Evolutionary conservation across 2,888 invertebrate genomes (phyloP).

Genomic region (Branchellion lobata): DNA sequence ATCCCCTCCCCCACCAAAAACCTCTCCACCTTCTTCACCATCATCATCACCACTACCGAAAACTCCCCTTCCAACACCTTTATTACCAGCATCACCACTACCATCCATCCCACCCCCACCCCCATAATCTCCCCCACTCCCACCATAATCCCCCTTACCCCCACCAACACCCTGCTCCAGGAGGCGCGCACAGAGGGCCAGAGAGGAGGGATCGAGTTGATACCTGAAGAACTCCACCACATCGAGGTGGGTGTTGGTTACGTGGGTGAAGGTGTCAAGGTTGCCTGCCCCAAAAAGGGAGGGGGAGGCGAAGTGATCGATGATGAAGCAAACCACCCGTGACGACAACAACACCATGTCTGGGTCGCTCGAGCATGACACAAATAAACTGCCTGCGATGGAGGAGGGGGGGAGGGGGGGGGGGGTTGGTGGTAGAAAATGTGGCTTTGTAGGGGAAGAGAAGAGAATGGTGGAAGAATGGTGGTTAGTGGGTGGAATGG

Average conservation of each 20-base stretch:
- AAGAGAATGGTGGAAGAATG: too few species aligned
- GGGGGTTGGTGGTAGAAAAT: too few species aligned
- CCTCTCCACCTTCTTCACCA: neutral
- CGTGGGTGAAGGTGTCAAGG: slow-evolving; percentile 60
- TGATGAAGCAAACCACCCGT: slow-evolving; percentile 87
- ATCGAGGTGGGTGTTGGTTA: slow-evolving; percentile 59
- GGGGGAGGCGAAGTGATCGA: slow-evolving; percentile 92
- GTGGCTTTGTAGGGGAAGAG: neutral
- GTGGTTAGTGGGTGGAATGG: too few species aligned
- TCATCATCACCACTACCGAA: neutral
- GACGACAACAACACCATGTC: slow-evolving; percentile 51
- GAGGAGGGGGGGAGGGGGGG: too few species aligned
- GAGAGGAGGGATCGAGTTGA: slow-evolving; percentile 55
- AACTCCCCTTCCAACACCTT: neutral
- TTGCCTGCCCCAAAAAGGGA: slow-evolving; percentile 78
- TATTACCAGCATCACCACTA: neutral
- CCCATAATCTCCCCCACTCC: neutral
- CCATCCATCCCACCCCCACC: neutral
- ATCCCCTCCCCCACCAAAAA: neutral
- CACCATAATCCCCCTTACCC: neutral
- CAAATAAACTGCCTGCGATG: slow-evolving; percentile 60
- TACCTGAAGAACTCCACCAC: slow-evolving; percentile 60
- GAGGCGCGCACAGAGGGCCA: neutral
- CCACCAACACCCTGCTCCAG: neutral
- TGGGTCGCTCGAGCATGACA: slow-evolving; percentile 60